Percentiles rank a stretch among this genome's conserved stretches.
phyloP scores from a whole-genome alignment of 2,888 invertebrate species.

The Agonopterix subpropinquella region DNA sequence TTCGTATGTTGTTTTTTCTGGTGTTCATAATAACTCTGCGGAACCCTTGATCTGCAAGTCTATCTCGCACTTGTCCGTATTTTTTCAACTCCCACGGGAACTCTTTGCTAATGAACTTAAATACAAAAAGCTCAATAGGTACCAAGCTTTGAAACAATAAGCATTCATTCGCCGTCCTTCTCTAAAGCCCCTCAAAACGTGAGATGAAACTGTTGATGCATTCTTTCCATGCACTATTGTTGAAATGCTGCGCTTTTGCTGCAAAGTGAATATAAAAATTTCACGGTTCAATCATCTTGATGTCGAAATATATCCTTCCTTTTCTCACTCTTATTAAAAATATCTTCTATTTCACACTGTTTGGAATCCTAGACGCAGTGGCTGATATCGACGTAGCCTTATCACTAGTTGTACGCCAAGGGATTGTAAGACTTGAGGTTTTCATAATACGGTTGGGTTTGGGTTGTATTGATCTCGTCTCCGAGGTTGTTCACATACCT shows the following conservation, averaged over 20 bases:
- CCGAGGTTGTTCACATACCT: conserved; percentile 66
- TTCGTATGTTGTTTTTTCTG: too few relatives aligned
- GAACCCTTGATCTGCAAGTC: too few relatives aligned
- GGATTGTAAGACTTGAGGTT: conserved; percentile 36
- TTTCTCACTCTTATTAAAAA: conserved; percentile 19
- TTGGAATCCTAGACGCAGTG: conserved; percentile 65
- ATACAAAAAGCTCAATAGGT: conserved; percentile 18
- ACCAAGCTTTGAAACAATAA: conserved; percentile 24
- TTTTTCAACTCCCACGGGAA: conserved; percentile 14
- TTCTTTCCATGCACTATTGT: conserved; percentile 37
- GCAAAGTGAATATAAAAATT: conserved; percentile 66
- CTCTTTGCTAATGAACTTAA: conserved; percentile 14
- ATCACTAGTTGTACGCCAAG: conserved; percentile 38
- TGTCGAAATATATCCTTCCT: conserved; percentile 40
- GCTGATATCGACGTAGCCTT: conserved; percentile 73
- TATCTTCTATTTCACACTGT: conserved; percentile 37
- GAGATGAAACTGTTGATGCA: conserved; percentile 20
- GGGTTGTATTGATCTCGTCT: conserved; percentile 28
- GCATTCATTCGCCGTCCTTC: conserved; percentile 13
- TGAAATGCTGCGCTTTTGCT: conserved; percentile 55
- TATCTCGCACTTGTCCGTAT: background rate
- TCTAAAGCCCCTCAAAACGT: conserved; percentile 18
- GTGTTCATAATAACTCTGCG: too few relatives aligned
- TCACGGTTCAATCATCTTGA: conserved; percentile 68
- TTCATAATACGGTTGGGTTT: conserved; percentile 36